Percentiles rank a stretch among this genome's conserved stretches.
Evolutionary conservation across 2,113 vertebrate species (phyloP).

Genomic region (Corythoichthys haematopterus): DNA sequence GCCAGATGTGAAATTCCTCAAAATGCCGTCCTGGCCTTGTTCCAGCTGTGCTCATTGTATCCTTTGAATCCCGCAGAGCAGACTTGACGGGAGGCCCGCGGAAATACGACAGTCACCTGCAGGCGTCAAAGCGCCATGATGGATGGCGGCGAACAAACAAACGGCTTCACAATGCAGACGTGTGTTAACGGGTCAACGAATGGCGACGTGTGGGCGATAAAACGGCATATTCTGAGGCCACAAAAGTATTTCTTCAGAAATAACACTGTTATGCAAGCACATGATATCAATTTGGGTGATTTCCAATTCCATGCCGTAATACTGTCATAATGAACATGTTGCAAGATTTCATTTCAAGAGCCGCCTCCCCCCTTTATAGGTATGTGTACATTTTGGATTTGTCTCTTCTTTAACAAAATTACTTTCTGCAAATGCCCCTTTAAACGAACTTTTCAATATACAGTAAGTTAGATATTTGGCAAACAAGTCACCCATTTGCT

Average conservation of each 20-base stretch:
- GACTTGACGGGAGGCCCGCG: slow-evolving; percentile 35
- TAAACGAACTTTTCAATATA: not conserved
- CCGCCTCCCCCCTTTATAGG: not conserved
- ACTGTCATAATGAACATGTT: no score
- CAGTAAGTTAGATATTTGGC: no score
- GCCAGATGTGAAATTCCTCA: slow-evolving; percentile 52
- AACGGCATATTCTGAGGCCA: not conserved
- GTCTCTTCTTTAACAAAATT: not conserved
- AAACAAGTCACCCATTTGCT: no score
- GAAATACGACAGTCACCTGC: slow-evolving; percentile 44
- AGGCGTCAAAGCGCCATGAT: slow-evolving; percentile 38
- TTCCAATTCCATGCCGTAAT: no score
- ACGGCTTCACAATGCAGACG: slow-evolving; percentile 45
- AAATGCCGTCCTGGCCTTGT: slow-evolving; percentile 26
- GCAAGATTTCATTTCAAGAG: not conserved
- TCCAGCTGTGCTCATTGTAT: slow-evolving; percentile 21
- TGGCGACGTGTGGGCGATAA: not conserved
- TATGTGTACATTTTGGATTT: not conserved
- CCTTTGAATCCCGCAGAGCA: slow-evolving; percentile 22
- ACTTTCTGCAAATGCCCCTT: not conserved
- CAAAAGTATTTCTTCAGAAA: not conserved
- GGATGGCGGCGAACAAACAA: slow-evolving; percentile 43
- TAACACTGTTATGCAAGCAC: slow-evolving; percentile 7
- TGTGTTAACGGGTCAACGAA: not conserved
- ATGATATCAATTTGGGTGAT: not conserved